These are phyloP conservation scores for Cynoglossus semilaevis DNA, from an alignment of 2,113 vertebrate genomes.

Conservation along the genomic window DNA sequence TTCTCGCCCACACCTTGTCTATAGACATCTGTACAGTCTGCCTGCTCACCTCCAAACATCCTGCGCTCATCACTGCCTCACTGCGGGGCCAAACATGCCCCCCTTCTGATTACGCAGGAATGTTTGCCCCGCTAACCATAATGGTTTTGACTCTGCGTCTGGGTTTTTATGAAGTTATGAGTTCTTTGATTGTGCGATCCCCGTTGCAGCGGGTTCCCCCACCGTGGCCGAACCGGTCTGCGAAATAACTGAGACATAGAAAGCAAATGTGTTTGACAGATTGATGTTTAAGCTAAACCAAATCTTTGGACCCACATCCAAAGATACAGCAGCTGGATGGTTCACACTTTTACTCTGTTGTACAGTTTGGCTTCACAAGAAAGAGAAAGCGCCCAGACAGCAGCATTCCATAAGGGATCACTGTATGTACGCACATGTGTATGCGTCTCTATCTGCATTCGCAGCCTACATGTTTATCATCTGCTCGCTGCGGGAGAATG, in stretches of 20 bases:
- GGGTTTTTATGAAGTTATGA: slow-evolving; percentile 55
- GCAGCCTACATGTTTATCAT: slow-evolving; percentile 55
- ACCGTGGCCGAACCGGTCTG: slow-evolving; percentile 34
- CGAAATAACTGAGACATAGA: slow-evolving; percentile 57
- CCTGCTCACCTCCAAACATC: slow-evolving; percentile 43
- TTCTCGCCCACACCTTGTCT: slow-evolving; percentile 35
- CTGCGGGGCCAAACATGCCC: slow-evolving; percentile 27
- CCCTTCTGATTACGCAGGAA: slow-evolving; percentile 61
- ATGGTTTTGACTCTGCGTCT: slow-evolving; percentile 53
- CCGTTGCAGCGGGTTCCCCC: slow-evolving; percentile 48
- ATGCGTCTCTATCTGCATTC: slow-evolving; percentile 13
- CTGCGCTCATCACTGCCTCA: slow-evolving; percentile 39
- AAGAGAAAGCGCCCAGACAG: slow-evolving; percentile 42
- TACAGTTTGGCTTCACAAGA: slow-evolving; percentile 28
- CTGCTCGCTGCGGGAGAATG: slow-evolving; percentile 44
- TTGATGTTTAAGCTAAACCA: slow-evolving; percentile 49
- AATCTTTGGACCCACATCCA: slow-evolving; percentile 38
- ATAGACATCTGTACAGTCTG: slow-evolving; percentile 37
- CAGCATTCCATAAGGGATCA: slow-evolving; percentile 29
- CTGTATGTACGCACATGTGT: slow-evolving; percentile 4
- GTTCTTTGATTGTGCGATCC: slow-evolving; percentile 59
- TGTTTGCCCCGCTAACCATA: slow-evolving; percentile 50
- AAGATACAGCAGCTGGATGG: slow-evolving; percentile 42
- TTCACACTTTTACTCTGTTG: slow-evolving; percentile 44
- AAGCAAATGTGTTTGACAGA: slow-evolving; percentile 56